A percentile compares a stretch with the other conserved stretches of the same genome.
phyloP scores from a whole-genome alignment of 1,140 invertebrate species.

The Phortica variegata region DNA sequence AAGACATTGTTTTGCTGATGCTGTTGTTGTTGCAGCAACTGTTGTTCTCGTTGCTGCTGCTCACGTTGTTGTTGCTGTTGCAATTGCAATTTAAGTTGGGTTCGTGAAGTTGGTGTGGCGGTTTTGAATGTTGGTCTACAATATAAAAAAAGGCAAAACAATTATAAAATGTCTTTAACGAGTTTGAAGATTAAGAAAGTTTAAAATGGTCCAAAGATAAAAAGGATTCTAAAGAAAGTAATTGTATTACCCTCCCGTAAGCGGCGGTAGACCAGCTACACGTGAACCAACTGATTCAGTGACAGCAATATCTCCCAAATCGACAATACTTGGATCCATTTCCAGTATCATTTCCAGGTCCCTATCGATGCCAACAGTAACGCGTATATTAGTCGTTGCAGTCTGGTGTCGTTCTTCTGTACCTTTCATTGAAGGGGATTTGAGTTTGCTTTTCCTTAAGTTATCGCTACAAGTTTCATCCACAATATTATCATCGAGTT shows the following conservation, averaged over 20 bases:
- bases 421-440: background rate
- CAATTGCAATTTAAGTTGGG: constrained; percentile 81
- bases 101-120: constrained; percentile 75
- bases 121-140: constrained; percentile 78
- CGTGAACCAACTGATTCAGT: constrained; percentile 29
- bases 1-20: constrained; percentile 52
- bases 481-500: no score
- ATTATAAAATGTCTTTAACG: background rate
- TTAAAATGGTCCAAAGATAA: background rate
- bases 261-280: constrained; percentile 41
- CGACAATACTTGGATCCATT: constrained; percentile 65
- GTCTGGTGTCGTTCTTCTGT: background rate
- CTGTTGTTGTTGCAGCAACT: constrained; percentile 60
- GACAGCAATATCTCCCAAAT: constrained; percentile 49
- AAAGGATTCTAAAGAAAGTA: constrained; percentile 2
- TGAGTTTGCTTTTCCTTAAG: background rate
- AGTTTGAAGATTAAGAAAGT: background rate
- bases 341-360: constrained; percentile 66
- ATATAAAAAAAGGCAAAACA: background rate
- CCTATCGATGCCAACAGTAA: constrained; percentile 63
- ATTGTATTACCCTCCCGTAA: constrained; percentile 54
- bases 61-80: constrained; percentile 79
- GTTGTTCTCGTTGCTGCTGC: constrained; percentile 62
- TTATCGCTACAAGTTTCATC: constrained; percentile 3
- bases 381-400: constrained; percentile 55